Conservation (phyloP, 2,888 invertebrate genomes). For the Gasteruption jaculator region DNA sequence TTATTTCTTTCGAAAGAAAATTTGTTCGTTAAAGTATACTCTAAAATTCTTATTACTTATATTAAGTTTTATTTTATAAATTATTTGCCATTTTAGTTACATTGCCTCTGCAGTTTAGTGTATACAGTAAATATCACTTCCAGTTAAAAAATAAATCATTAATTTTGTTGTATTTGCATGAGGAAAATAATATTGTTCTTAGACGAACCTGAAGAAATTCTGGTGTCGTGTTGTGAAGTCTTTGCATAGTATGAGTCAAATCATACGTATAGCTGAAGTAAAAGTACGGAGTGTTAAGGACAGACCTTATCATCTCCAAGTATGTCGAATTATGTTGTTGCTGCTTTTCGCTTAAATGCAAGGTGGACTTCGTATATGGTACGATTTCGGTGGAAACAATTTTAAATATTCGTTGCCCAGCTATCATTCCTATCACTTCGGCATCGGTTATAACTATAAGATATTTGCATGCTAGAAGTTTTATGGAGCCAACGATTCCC, state of each 20-base stretch:
- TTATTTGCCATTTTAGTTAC: too few relatives aligned
- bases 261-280: constrained; percentile 96
- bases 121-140: constrained; percentile 6
- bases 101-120: too few relatives aligned
- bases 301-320: constrained; percentile 76
- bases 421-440: constrained; percentile 74
- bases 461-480: constrained; percentile 80
- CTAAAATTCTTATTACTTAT: too few relatives aligned
- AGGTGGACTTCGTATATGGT: constrained; percentile 78
- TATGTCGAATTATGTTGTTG: constrained; percentile 80
- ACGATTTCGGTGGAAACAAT: constrained; percentile 77
- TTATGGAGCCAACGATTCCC: constrained; percentile 84
- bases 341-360: constrained; percentile 82
- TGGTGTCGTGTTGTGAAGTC: constrained; percentile 76
- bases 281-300: constrained; percentile 78
- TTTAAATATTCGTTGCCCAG: constrained; percentile 75
- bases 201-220: constrained; percentile 68
- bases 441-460: constrained; percentile 85
- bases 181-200: constrained; percentile 5
- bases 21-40: too few relatives aligned
- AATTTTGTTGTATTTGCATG: constrained; percentile 6
- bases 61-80: too few relatives aligned
- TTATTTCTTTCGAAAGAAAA: too few relatives aligned
- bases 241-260: constrained; percentile 85
- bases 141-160: constrained; percentile 10